Evolutionary conservation across 2,888 invertebrate genomes (phyloP).

Genomic region (Campoletis raptor): DNA sequence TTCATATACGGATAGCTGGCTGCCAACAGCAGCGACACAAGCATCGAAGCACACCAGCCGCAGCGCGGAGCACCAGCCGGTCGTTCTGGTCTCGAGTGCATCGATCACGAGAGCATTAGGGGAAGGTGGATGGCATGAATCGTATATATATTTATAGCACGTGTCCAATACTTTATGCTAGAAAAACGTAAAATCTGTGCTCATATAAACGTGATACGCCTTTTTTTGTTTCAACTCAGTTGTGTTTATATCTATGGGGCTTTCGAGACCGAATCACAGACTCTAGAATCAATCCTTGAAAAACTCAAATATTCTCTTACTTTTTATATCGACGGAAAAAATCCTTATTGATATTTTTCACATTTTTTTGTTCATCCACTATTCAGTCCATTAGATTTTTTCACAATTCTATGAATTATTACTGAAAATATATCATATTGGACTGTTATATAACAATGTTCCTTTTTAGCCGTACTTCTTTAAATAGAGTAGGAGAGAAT

Average conservation of each 20-base stretch:
- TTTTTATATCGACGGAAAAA: neutral
- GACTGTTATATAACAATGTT: too few relatives aligned
- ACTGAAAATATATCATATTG: too few relatives aligned
- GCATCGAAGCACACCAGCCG: conserved; percentile 42
- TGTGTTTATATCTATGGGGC: neutral
- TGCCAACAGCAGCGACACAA: conserved; percentile 58
- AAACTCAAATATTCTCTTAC: neutral
- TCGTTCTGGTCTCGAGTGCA: conserved; percentile 68
- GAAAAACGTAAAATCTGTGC: conserved; percentile 33
- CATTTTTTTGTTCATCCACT: neutral
- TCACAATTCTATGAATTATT: neutral
- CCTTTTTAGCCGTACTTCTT: too few relatives aligned
- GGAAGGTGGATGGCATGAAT: conserved; percentile 52
- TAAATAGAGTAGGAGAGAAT: too few relatives aligned
- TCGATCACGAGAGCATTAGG: conserved; percentile 73
- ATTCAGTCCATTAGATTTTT: neutral
- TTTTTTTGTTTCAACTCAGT: conserved; percentile 28
- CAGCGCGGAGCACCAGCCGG: conserved; percentile 60
- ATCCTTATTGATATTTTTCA: neutral
- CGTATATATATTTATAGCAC: conserved; percentile 35
- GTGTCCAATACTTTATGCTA: conserved; percentile 13
- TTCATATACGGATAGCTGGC: conserved; percentile 68
- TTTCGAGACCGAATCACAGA: neutral
- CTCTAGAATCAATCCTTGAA: neutral
- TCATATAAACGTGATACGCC: conserved; percentile 29